These are phyloP conservation scores for Nemotelus nigrinus DNA, from an alignment of 2,888 invertebrate species.

Conservation along the genomic window DNA sequence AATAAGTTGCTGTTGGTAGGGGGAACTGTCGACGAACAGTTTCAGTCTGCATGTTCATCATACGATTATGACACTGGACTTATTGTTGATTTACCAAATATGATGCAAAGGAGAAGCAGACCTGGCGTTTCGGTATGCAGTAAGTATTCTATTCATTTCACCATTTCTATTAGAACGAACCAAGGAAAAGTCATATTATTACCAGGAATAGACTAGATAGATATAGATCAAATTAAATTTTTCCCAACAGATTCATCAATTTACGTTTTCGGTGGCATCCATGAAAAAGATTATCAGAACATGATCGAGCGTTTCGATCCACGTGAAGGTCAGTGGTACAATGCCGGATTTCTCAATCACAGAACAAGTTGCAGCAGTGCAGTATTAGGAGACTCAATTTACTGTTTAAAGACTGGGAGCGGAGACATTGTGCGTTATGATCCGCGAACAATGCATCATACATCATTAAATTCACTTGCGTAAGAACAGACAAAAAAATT, in stretches of 20 bases:
- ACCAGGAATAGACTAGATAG: neutral
- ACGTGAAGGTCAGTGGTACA: slow-evolving; percentile 23
- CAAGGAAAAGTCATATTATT: neutral
- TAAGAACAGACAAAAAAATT: neutral
- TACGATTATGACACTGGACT: slow-evolving; percentile 24
- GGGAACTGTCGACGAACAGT: neutral
- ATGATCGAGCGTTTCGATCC: slow-evolving; percentile 23
- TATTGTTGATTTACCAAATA: slow-evolving; percentile 1
- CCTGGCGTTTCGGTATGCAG: slow-evolving; percentile 15
- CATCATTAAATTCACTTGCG: slow-evolving; percentile 19
- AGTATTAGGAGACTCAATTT: slow-evolving; percentile 12
- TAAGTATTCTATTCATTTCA: neutral
- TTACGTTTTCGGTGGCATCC: slow-evolving; percentile 15
- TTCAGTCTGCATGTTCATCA: slow-evolving; percentile 5
- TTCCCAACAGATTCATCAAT: slow-evolving; percentile 11
- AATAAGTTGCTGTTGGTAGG: slow-evolving; percentile 11
- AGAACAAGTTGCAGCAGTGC: neutral
- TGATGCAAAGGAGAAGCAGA: neutral
- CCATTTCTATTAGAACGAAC: no score
- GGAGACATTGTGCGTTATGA: slow-evolving; percentile 18
- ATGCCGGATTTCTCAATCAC: neutral
- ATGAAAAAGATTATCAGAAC: slow-evolving; percentile 12
- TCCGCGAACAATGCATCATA: slow-evolving; percentile 25
- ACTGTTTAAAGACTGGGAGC: slow-evolving; percentile 11
- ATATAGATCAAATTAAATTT: neutral